Percentiles rank a stretch among this genome's conserved stretches.
phyloP scores from a whole-genome alignment of 2,888 invertebrate genomes.

The Hoplodrina blanda region DNA sequence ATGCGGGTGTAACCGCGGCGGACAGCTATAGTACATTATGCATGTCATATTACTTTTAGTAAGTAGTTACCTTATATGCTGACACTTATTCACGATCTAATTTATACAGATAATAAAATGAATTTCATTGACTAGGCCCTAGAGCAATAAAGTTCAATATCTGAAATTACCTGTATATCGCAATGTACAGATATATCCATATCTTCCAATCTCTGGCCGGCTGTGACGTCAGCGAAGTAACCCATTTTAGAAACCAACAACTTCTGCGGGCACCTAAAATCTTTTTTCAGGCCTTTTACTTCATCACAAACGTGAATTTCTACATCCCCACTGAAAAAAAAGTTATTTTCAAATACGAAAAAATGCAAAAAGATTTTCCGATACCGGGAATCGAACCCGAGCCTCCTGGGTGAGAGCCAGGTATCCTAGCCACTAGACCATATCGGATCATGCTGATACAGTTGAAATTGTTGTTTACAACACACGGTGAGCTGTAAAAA shows the following conservation, averaged over 20 bases:
- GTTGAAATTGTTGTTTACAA: constrained; percentile 31
- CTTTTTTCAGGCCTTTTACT: constrained; percentile 96
- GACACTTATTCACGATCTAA: no score
- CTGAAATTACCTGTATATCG: constrained; percentile 94
- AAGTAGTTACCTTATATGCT: no score
- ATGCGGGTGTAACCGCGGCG: no score
- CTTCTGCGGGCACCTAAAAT: constrained; percentile 97
- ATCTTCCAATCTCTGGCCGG: constrained; percentile 95
- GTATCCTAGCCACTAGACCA: constrained; percentile 93
- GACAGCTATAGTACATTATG: no score
- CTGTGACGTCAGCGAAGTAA: constrained; percentile 97
- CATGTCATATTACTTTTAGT: no score
- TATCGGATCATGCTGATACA: constrained; percentile 73
- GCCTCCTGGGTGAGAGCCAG: constrained; percentile 93
- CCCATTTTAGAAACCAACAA: constrained; percentile 97
- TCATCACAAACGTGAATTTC: constrained; percentile 99
- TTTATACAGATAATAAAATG: no score
- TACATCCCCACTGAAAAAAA: constrained; percentile 92
- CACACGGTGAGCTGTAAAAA: neutral
- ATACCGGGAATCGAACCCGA: constrained; percentile 92
- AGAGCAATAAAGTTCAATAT: no score
- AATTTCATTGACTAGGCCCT: no score
- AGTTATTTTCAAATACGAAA: neutral
- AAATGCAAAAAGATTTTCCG: constrained; percentile 77
- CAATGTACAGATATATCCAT: constrained; percentile 99